Evolutionary conservation across 2,113 vertebrate genomes (phyloP).

Genomic region (Procavia capensis): DNA sequence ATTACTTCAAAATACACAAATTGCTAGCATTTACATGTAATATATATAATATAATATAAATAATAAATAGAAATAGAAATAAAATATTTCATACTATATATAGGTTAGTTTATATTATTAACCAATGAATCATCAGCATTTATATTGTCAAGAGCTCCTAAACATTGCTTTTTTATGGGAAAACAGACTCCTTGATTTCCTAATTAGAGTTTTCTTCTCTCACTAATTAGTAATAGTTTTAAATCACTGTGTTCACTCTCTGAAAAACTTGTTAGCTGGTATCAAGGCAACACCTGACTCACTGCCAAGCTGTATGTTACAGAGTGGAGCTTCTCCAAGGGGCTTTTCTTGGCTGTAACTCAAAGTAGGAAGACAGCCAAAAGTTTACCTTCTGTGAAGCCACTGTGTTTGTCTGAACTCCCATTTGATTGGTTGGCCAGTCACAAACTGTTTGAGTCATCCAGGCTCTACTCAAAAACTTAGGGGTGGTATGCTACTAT

Average conservation of each 20-base stretch:
- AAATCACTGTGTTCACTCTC: neutral
- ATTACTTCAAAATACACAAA: neutral
- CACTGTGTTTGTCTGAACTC: neutral
- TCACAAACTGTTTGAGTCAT: neutral
- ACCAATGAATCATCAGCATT: neutral
- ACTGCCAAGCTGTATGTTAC: no score
- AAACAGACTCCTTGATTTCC: neutral
- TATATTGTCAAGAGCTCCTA: neutral
- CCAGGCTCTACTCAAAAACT: neutral
- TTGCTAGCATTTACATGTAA: neutral
- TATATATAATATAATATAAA: neutral
- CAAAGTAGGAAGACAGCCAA: neutral
- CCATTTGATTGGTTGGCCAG: neutral
- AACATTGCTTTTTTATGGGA: neutral
- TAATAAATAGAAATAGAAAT: no score
- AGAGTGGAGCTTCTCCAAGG: no score
- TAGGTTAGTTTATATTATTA: neutral
- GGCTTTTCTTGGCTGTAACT: neutral
- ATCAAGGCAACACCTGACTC: no score
- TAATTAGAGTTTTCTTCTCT: neutral
- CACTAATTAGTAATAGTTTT: neutral
- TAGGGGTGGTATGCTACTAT: neutral
- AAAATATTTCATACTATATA: neutral
- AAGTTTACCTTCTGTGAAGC: neutral
- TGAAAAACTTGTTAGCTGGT: neutral